phyloP scores from a whole-genome alignment of 2,113 vertebrate genomes.

The Megaleporinus macrocephalus region DNA sequence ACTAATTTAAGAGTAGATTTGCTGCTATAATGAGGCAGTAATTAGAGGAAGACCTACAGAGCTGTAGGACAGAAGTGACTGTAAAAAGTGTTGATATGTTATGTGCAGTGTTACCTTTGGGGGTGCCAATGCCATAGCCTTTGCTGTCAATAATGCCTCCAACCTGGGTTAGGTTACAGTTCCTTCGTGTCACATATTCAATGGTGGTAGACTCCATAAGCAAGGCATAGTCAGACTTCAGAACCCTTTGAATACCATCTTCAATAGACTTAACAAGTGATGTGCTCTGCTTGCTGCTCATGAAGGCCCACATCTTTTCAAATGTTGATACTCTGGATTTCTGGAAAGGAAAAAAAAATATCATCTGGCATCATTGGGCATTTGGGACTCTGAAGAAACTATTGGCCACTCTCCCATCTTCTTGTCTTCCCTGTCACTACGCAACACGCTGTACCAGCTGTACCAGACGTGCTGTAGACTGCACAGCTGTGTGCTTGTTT shows the following conservation, averaged over 20 bases:
- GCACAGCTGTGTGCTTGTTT: not conserved
- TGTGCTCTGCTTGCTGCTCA: conserved; percentile 94
- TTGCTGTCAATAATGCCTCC: conserved; percentile 97
- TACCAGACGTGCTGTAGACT: not conserved
- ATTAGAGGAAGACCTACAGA: not conserved
- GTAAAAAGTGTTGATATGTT: not conserved
- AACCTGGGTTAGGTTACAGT: conserved; percentile 98
- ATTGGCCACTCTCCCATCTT: conserved; percentile 15
- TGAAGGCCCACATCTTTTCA: conserved; percentile 99
- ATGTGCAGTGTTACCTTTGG: conserved; percentile 83
- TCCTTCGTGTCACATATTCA: conserved; percentile 92
- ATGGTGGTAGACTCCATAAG: conserved; percentile 98
- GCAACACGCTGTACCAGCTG: not conserved
- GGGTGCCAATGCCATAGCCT: conserved; percentile 97
- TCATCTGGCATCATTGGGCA: not conserved
- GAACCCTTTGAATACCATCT: conserved; percentile 93
- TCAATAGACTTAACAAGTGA: conserved; percentile 95
- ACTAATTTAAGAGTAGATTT: no score
- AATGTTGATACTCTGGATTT: conserved; percentile 98
- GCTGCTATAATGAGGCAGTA: no score
- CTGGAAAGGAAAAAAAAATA: conserved; percentile 71
- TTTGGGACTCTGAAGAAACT: not conserved
- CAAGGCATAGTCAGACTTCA: conserved; percentile 93
- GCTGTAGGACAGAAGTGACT: not conserved
- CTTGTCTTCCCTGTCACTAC: conserved; percentile 35